Evolutionary conservation across 2,888 invertebrate species (phyloP).

Genomic region (Acronicta alni): DNA sequence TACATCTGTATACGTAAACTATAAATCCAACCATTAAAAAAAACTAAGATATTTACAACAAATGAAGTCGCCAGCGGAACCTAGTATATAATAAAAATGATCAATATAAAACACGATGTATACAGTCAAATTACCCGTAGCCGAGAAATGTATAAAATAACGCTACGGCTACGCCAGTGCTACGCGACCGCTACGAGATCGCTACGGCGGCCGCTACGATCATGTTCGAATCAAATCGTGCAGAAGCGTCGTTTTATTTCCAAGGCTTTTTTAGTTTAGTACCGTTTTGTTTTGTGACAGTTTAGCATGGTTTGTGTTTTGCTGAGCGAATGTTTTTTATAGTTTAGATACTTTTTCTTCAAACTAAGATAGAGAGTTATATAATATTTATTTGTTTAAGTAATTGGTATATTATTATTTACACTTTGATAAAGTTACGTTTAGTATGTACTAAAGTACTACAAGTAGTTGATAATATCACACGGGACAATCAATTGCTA

Average conservation of each 20-base stretch:
- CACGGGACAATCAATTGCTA: too few species aligned
- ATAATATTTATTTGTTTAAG: too few species aligned
- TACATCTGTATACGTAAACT: too few species aligned
- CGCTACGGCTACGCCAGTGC: slow-evolving; percentile 32
- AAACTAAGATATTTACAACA: background rate
- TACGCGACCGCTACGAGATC: slow-evolving; percentile 46
- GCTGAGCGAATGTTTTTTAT: background rate
- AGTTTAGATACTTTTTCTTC: too few species aligned
- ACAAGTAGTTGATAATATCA: too few species aligned
- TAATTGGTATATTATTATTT: too few species aligned
- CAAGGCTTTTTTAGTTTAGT: slow-evolving; percentile 14
- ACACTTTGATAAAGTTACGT: too few species aligned
- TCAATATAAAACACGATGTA: background rate
- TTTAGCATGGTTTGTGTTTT: background rate
- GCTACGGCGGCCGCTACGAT: slow-evolving; percentile 46
- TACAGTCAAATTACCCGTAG: background rate
- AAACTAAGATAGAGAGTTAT: too few species aligned
- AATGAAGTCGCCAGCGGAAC: too few species aligned
- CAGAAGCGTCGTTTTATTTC: slow-evolving; percentile 20
- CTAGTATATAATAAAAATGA: too few species aligned
- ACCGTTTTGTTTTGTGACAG: slow-evolving; percentile 1
- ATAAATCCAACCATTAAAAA: too few species aligned
- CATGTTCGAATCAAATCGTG: slow-evolving; percentile 14
- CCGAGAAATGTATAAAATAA: slow-evolving; percentile 9
- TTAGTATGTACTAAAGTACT: too few species aligned